Percentiles rank a stretch among this genome's conserved stretches.
These are phyloP conservation scores for Platycheirus rosarum DNA, from an alignment of 2,888 invertebrate species.

Conservation along the genomic window DNA sequence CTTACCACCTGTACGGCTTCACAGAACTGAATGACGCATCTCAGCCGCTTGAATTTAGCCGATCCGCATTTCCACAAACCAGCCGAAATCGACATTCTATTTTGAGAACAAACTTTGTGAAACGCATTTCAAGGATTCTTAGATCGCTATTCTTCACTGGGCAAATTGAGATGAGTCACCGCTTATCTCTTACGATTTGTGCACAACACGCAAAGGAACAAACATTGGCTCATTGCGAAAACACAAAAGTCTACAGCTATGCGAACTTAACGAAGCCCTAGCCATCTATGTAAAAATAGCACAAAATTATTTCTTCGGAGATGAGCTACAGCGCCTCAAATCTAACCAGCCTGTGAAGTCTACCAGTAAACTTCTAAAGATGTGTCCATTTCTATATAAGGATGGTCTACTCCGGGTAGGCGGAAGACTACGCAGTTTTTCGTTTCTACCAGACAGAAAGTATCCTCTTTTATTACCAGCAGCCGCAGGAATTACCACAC, in stretches of 20 bases:
- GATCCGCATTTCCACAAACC: constrained; percentile 51
- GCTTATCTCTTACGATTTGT: constrained; percentile 19
- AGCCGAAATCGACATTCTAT: constrained; percentile 30
- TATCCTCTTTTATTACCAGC: constrained; percentile 40
- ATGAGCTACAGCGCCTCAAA: too few relatives aligned
- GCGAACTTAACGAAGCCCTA: constrained; percentile 20
- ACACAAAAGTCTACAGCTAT: not conserved
- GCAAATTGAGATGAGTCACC: constrained; percentile 13
- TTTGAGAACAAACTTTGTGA: too few relatives aligned
- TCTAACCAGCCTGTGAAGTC: too few relatives aligned
- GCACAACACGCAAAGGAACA: not conserved
- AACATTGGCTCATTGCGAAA: not conserved
- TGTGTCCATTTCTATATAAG: constrained; percentile 37
- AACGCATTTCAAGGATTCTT: too few relatives aligned
- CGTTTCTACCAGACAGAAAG: constrained; percentile 16
- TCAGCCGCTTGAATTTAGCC: constrained; percentile 42
- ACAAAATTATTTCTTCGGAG: not conserved
- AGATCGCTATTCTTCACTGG: not conserved
- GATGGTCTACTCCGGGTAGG: constrained; percentile 37
- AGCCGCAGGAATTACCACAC: too few relatives aligned
- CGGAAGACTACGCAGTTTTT: constrained; percentile 23
- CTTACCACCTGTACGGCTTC: constrained; percentile 38
- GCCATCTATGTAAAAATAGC: too few relatives aligned
- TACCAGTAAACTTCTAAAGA: too few relatives aligned
- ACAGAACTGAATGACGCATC: constrained; percentile 41